Conservation (phyloP, 2,797 vertebrate species). For the Rhincodon typus region DNA sequence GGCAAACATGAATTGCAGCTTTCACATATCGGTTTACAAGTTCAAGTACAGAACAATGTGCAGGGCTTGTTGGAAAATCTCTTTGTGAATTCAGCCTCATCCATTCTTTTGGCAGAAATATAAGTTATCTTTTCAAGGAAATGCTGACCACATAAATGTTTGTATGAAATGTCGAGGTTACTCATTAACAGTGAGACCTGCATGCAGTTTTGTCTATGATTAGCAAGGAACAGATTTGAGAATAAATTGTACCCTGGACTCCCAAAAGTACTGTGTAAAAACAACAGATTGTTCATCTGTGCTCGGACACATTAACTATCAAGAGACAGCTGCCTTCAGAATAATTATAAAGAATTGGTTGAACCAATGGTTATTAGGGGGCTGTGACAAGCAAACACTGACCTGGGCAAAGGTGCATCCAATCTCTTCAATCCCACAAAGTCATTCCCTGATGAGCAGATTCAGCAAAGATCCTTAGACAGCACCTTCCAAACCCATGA, state of each 20-base stretch:
- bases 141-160: background rate
- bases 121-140: background rate
- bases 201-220: background rate
- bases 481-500: too few relatives aligned
- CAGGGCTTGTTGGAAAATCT: too few relatives aligned
- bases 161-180: background rate
- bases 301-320: background rate
- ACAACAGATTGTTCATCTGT: background rate
- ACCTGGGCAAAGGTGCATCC: too few relatives aligned
- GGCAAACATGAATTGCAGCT: background rate
- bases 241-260: background rate
- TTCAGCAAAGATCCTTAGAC: too few relatives aligned
- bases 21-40: background rate
- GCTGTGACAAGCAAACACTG: background rate
- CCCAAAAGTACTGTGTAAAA: background rate
- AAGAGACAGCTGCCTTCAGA: background rate
- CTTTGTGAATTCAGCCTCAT: background rate
- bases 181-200: background rate
- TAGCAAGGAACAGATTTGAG: background rate
- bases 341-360: background rate
- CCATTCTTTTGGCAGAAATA: background rate
- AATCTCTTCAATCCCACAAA: background rate
- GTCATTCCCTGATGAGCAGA: too few relatives aligned
- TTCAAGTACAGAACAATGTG: background rate
- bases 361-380: background rate